Evolutionary conservation across 2,797 vertebrate species (phyloP).

Genomic region (Schizopygopsis pylzovi): DNA sequence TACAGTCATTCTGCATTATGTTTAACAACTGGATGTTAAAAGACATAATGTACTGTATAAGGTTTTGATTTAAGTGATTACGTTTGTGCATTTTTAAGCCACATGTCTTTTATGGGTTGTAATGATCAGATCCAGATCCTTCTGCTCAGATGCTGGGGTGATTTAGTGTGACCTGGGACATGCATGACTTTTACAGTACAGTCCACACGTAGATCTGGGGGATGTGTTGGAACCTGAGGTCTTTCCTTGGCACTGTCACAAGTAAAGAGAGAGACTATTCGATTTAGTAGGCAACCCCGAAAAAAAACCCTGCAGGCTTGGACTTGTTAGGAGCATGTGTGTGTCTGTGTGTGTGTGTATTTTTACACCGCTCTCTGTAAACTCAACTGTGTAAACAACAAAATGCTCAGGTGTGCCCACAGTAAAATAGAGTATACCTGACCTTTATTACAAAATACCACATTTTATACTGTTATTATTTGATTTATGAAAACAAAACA

Average conservation of each 20-base stretch:
- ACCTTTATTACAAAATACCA: conserved; percentile 15
- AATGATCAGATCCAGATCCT: not conserved
- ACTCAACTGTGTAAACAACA: conserved; percentile 66
- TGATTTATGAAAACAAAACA: not conserved
- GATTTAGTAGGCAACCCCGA: conserved; percentile 55
- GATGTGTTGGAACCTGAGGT: conserved; percentile 33
- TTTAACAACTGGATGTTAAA: not conserved
- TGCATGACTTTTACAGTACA: not conserved
- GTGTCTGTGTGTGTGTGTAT: conserved; percentile 18
- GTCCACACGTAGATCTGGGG: not conserved
- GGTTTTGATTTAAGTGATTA: not conserved
- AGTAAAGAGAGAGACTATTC: conserved; percentile 31
- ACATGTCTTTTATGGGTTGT: not conserved
- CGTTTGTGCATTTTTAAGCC: not conserved
- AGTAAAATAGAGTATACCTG: conserved; percentile 40
- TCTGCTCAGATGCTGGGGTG: not conserved
- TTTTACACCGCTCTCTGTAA: conserved; percentile 58
- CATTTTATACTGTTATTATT: not conserved
- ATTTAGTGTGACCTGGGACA: not conserved
- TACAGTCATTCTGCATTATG: not conserved
- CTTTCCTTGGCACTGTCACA: conserved; percentile 27
- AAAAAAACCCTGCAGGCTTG: conserved; percentile 65
- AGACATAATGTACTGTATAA: not conserved
- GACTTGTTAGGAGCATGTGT: conserved; percentile 63
- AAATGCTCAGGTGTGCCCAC: conserved; percentile 64